Evolutionary conservation across 2,888 invertebrate species (phyloP).

Genomic region (Sarcophaga variegata): DNA sequence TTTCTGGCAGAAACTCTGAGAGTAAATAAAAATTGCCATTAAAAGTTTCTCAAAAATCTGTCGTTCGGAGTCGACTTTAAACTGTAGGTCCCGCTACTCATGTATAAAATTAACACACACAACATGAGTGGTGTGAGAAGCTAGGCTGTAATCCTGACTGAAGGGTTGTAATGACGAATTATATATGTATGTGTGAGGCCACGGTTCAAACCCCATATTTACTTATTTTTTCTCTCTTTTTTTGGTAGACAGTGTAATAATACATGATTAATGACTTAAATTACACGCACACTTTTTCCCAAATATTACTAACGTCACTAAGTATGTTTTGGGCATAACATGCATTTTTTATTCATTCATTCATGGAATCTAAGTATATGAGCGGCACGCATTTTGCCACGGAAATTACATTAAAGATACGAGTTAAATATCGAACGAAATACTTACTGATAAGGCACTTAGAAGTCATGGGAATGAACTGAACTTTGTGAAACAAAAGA

Average conservation of each 20-base stretch:
- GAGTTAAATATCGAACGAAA: not conserved
- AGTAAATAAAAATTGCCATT: too few relatives aligned
- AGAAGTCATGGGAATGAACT: not conserved
- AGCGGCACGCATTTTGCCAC: not conserved
- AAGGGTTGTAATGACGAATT: too few relatives aligned
- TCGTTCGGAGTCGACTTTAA: too few relatives aligned
- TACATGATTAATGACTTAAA: not conserved
- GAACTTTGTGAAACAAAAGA: not conserved
- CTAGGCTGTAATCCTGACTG: too few relatives aligned
- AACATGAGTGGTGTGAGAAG: too few relatives aligned
- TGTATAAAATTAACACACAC: too few relatives aligned
- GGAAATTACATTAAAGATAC: not conserved
- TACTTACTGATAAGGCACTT: not conserved
- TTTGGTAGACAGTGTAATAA: not conserved
- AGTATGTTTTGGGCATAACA: not conserved
- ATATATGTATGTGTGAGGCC: too few relatives aligned
- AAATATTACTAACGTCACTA: not conserved
- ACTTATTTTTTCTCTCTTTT: not conserved
- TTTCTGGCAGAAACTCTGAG: too few relatives aligned
- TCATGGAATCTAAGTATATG: not conserved
- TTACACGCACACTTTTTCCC: not conserved
- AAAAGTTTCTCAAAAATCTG: too few relatives aligned
- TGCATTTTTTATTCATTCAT: not conserved
- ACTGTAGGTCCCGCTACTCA: too few relatives aligned
- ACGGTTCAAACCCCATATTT: too few relatives aligned